These are phyloP conservation scores for Achatina immaculata DNA, from an alignment of 1,140 invertebrate species.

Conservation along the genomic window DNA sequence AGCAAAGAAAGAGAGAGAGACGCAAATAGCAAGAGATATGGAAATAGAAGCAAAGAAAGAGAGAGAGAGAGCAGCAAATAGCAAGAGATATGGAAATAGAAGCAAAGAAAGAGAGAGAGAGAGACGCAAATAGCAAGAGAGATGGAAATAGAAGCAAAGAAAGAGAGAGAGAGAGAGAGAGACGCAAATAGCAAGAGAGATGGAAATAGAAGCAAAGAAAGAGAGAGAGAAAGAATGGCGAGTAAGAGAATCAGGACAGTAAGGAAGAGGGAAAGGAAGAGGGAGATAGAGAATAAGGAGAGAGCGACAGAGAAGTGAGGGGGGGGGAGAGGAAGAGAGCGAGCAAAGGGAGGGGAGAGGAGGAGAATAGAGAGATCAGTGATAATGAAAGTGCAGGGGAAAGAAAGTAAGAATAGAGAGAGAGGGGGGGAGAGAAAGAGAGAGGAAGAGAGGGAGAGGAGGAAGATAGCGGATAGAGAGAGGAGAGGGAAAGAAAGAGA, in stretches of 20 bases:
- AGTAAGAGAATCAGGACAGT: background rate
- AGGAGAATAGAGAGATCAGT: background rate
- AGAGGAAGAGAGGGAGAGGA: background rate
- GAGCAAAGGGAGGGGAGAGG: conserved; percentile 19
- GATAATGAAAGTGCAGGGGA: background rate
- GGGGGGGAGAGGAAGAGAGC: conserved; percentile 22
- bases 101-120: background rate
- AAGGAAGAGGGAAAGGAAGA: background rate
- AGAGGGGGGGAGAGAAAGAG: background rate
- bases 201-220: conserved; percentile 14
- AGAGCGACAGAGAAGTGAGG: background rate
- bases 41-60: background rate
- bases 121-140: background rate
- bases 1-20: background rate
- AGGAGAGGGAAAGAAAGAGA: background rate
- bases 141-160: background rate
- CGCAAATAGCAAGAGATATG: background rate
- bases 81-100: background rate
- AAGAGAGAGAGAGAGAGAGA: conserved; percentile 14
- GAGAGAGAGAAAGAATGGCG: conserved; percentile 7
- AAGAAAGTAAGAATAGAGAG: background rate
- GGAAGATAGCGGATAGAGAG: background rate
- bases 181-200: conserved; percentile 19
- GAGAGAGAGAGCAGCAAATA: background rate
- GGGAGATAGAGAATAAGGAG: background rate